Base-by-base conservation (phyloP, 30 jellyfish, hydroid and myxozoan genomes). In the Morbakka virulenta region DNA sequence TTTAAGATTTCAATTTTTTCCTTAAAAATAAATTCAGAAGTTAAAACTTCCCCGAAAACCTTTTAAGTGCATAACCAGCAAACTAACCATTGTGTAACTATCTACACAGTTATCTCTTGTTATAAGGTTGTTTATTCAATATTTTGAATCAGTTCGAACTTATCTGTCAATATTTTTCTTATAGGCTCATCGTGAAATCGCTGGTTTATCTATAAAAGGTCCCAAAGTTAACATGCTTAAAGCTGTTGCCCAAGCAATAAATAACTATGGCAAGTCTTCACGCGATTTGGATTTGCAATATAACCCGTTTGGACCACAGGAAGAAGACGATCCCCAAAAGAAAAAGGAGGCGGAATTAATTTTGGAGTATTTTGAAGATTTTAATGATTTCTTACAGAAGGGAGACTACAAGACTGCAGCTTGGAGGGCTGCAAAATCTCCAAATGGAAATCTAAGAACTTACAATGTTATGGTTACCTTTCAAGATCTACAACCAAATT, bases 321-420 rank as follows among this genome's bases (percentile, higher is more conserved):
- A 79, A 11, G 84, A 74, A 9, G 96, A 87, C 41, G 89, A 80
- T 27, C 89, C 96, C 14, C 83, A 72, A n/a, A 68, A 76, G 23
- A 71, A 71, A 66, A 57, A 75, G 33, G 71, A 74, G 49, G 84
- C 83, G 28, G 79, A 81, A 68, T 35, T 35, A 1, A 67, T 87
- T 4, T 65, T 67, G 72, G 91, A 71, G 50, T 80, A 65, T 36
- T 61, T 79, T 50, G 87, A 80, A 2, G 32, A 52, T 1, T 87
- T 87, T 49, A 67, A 87, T 50, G 85, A 79, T 1, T 64, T 79
- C 82, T 47, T 87, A 25, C 52, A 76, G 22, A 52, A 70, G n/a
- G 75, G 76, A 27, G 84, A 87, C 27, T 87, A 79, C 57, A 85
- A 66, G 21, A 35, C 61, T 34, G 96, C 96, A 1, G 96, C 96